These are phyloP conservation scores for Lutraria rhynchaena DNA, from an alignment of 1,140 invertebrate genomes.

Conservation along the genomic window DNA sequence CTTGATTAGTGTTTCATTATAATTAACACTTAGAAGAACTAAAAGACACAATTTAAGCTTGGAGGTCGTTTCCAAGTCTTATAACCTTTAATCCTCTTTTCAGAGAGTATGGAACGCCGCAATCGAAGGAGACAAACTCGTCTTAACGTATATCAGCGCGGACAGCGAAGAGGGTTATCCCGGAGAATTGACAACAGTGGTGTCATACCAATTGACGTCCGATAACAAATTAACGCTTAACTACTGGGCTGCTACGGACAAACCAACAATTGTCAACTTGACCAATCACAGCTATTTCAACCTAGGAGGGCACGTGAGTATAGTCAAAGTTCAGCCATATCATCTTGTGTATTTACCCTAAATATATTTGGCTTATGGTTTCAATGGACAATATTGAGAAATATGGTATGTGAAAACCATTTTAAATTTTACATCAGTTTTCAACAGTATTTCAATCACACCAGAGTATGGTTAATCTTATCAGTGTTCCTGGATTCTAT, in stretches of 20 bases:
- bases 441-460: too few relatives aligned
- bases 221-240: constrained; percentile 88
- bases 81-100: not conserved
- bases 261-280: constrained; percentile 93
- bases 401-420: too few relatives aligned
- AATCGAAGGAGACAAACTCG: constrained; percentile 75
- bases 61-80: too few relatives aligned
- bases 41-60: not conserved
- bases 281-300: constrained; percentile 98
- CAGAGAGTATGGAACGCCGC: constrained; percentile 79
- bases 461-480: too few relatives aligned
- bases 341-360: too few relatives aligned
- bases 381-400: too few relatives aligned
- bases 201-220: constrained; percentile 88
- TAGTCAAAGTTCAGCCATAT: too few relatives aligned
- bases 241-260: constrained; percentile 89
- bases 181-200: constrained; percentile 86
- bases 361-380: too few relatives aligned
- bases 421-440: too few relatives aligned
- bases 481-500: too few relatives aligned
- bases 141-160: constrained; percentile 85
- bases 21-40: not conserved
- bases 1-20: not conserved
- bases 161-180: constrained; percentile 95
- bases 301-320: constrained; percentile 90